phyloP scores from a whole-genome alignment of 2,797 vertebrate genomes.

The Uromys caudimaculatus region DNA sequence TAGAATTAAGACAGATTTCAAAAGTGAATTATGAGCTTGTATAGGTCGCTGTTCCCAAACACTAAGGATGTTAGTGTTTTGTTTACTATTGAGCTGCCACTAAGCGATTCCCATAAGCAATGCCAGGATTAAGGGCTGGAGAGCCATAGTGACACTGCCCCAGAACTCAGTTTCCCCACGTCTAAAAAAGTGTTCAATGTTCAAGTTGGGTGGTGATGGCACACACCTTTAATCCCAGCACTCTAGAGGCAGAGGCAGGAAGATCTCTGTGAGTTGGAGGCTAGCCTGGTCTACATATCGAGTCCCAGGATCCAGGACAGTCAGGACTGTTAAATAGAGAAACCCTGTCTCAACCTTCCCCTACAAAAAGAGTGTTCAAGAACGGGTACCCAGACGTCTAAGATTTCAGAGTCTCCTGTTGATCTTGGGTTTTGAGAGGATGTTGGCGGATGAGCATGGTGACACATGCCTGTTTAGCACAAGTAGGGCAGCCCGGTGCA shows the following conservation, averaged over 20 bases:
- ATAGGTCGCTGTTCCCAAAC: not conserved
- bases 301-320: not conserved
- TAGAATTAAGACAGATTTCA: not conserved
- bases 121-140: not conserved
- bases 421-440: conserved; percentile 6
- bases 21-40: not conserved
- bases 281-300: not conserved
- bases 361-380: not conserved
- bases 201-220: not conserved
- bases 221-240: not conserved
- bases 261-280: not conserved
- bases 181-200: not conserved
- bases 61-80: not conserved
- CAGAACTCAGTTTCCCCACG: not conserved
- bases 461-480: not conserved
- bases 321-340: not conserved
- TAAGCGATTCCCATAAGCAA: not conserved
- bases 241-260: not conserved
- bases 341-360: not conserved
- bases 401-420: not conserved
- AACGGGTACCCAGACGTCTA: not conserved
- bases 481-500: not conserved
- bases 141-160: not conserved
- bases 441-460: not conserved
- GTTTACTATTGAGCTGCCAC: not conserved